Evolutionary conservation across 2,797 vertebrate genomes (phyloP), one percentile per base, ranked within the genome.

Genomic region (Emydoidea blandingii): DNA sequence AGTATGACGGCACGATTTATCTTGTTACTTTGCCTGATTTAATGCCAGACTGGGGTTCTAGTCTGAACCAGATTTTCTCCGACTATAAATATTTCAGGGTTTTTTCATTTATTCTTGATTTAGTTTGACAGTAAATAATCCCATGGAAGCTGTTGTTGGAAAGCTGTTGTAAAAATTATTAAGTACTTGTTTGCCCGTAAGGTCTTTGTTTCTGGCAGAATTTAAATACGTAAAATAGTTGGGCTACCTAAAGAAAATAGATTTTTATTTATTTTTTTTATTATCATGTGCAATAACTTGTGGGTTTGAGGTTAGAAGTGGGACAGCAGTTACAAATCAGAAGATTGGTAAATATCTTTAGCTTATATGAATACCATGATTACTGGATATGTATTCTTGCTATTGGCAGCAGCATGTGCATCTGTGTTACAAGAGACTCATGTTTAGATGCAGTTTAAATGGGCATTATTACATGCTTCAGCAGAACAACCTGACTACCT

Each of bases 51-150:
- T 90, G 88, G 65, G 84, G 86, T 97, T 95, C 92, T 87, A 89
- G 85, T 92, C 83, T 72, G 91, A 96, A 95, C 65, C 92, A 98
- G 85, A 93, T 89, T 96, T 97, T 97, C 95, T 93, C 79, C 49
- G 12, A 91, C 94, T 84, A 95, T 97, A 98, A 97, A 98, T 97
- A 96, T 97, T 97, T 98, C 93, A 96, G 53, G 29, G 29, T 89
- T 97, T 96, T 98, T 97, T 95, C 95, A 97, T 97, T 97, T 97
- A 94, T 96, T 97, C 97, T 94, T 97, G 94, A 98, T 97, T 96
- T 96, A 95, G 87, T 54, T 94, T 96, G 94, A 96, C 94, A 96
- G 89, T 96, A 97, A 98, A 97, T 98, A 97, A 97, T 93, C 94
- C 92, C 81, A 86, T 89, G 92, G 96, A 96, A 97, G 92, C 91